Percentiles rank a stretch among this genome's conserved stretches.
Conservation (phyloP, 2,113 vertebrate genomes). For the Atlantisia rogersi region DNA sequence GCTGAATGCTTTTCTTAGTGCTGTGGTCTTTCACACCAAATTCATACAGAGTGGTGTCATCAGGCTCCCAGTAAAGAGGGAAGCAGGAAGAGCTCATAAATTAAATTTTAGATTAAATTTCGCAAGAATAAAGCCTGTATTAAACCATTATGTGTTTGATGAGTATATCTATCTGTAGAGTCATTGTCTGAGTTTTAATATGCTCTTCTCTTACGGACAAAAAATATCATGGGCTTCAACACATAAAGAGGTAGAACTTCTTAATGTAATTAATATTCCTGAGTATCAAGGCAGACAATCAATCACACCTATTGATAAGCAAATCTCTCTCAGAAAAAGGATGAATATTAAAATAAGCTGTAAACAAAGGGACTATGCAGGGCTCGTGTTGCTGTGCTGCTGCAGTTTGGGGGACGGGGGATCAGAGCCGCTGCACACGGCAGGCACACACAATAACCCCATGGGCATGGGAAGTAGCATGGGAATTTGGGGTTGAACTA, state of each 20-base stretch:
- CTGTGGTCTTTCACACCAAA: not conserved
- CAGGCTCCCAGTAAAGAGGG: not conserved
- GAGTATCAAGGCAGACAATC: not conserved
- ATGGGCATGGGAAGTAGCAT: accelerated
- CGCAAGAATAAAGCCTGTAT: not conserved
- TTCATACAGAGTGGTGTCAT: not conserved
- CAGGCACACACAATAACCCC: not conserved
- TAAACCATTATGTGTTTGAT: not conserved
- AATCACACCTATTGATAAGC: not conserved
- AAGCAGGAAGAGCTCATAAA: not conserved
- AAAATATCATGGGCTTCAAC: not conserved
- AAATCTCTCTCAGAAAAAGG: not conserved
- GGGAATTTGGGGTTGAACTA: not conserved
- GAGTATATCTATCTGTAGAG: not conserved
- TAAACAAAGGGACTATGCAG: not conserved
- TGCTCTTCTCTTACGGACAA: not conserved
- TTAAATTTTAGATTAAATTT: not conserved
- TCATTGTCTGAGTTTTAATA: not conserved
- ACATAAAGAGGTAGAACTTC: not conserved
- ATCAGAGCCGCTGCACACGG: not conserved
- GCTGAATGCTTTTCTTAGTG: not conserved
- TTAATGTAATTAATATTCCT: not conserved
- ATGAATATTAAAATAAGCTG: not conserved
- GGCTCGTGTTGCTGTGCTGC: no score
- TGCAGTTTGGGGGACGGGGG: no score